A percentile compares a stretch with the other conserved stretches of the same genome.
phyloP scores from a whole-genome alignment of 2,113 vertebrate species.

The Pelobates fuscus region DNA sequence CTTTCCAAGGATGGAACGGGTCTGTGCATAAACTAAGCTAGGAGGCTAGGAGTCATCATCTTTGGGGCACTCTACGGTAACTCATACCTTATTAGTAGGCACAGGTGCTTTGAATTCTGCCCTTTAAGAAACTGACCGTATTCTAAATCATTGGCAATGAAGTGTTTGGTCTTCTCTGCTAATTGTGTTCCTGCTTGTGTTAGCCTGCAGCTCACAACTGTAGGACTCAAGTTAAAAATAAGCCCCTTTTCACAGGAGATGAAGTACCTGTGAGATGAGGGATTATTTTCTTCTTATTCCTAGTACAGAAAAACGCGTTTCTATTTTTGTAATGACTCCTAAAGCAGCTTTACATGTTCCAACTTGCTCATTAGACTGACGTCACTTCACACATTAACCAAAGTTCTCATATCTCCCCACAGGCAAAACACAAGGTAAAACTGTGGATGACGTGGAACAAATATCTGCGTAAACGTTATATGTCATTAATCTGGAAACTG shows the following conservation, averaged over 20 bases:
- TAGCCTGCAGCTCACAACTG: constrained; percentile 23
- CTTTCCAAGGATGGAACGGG: too few relatives aligned
- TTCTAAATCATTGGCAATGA: too few relatives aligned
- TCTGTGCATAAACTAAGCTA: too few relatives aligned
- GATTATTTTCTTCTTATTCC: constrained; percentile 31
- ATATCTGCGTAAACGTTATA: too few relatives aligned
- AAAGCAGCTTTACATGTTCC: background rate
- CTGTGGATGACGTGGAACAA: too few relatives aligned
- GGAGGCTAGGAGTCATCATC: too few relatives aligned
- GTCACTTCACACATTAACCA: background rate
- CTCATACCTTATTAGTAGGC: too few relatives aligned
- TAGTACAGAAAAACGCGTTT: constrained; percentile 11
- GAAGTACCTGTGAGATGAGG: constrained; percentile 41
- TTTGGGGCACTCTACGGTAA: too few relatives aligned
- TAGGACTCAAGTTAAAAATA: constrained; percentile 43
- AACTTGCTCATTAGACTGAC: constrained; percentile 9
- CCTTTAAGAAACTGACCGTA: too few relatives aligned
- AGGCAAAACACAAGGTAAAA: too few relatives aligned
- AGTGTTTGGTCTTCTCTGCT: background rate
- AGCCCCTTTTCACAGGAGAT: constrained; percentile 37
- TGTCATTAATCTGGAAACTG: too few relatives aligned
- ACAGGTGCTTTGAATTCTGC: too few relatives aligned
- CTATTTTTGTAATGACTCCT: constrained; percentile 25
- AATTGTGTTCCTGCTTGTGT: background rate
- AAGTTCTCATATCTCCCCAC: background rate